Evolutionary conservation across 2,888 invertebrate genomes (phyloP), one percentile per base, ranked within the genome.

Genomic region (Laothoe populi): DNA sequence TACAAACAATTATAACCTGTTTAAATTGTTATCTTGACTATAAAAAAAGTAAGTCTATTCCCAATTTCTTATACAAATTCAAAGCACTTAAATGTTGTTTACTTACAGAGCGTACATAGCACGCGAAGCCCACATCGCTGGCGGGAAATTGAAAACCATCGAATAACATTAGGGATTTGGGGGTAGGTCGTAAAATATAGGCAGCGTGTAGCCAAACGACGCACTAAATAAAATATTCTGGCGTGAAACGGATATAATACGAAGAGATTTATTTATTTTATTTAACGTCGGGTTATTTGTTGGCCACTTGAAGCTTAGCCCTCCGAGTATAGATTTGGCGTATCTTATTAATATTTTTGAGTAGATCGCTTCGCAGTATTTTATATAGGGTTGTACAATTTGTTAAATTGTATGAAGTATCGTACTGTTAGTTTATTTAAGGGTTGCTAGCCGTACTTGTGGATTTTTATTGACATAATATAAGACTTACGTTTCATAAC

Each of bases 121-220:
- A 58, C 58, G 58, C 46, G 31, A 71, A 63, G 67, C 69, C 68
- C 70, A 72, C 70, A 70, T 72, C 70, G 68, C 67, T 61, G 48
- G 61, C 74, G 79, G 87, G 87, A 87, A 88, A 88, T 88, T 87
- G 87, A 86, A 87, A 83, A 79, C 84, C 84, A 84, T 86, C 79
- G 79, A 82, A 82, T 77, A 76, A 76, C 77, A 80, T 82, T 78
- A 79, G 70, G 78, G 82, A 85, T 84, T 84, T 83, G 82, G 78
- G 79, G 68, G 74, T 74, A 73, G 74, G 77, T 79, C 82, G 74
- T 85, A 85, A 86, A 83, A 85, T 85, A 86, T 83, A 82, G 75
- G 78, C 77, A 74, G 78, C 74, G 67, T 68, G 72, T 69, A 74
- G 72, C 72, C 71, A 71, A 79, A 79, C 76, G 70, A 75, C 69